These are phyloP conservation scores for Neogale vison DNA, from an alignment of 2,113 vertebrate species.

Conservation along the genomic window DNA sequence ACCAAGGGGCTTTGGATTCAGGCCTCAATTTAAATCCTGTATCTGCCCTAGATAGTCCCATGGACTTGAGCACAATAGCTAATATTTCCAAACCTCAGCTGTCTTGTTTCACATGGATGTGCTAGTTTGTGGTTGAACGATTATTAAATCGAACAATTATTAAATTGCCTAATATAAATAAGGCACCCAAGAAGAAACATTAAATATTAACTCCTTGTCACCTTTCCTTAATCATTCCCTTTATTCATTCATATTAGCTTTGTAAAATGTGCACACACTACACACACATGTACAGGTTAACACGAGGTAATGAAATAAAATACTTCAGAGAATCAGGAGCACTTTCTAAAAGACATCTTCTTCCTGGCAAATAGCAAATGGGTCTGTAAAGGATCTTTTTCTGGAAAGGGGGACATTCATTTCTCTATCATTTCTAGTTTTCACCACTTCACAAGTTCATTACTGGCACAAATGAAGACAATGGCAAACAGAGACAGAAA, in stretches of 20 bases:
- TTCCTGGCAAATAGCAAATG: background rate
- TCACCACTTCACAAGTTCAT: background rate
- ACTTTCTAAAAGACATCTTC: background rate
- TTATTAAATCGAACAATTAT: background rate
- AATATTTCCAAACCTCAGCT: background rate
- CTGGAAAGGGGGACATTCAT: background rate
- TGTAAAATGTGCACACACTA: background rate
- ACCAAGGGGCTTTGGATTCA: background rate
- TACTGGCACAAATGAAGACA: background rate
- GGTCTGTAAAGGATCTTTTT: background rate
- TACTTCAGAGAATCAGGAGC: background rate
- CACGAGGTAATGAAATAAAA: background rate
- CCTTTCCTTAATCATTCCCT: background rate
- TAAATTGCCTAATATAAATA: conserved; percentile 23
- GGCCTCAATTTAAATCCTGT: background rate
- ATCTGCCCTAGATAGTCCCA: background rate
- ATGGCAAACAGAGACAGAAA: background rate
- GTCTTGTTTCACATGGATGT: background rate
- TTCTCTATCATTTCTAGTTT: conserved; percentile 18
- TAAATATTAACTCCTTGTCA: background rate
- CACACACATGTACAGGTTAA: background rate
- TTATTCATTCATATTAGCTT: background rate
- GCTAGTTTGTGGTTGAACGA: background rate
- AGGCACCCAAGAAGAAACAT: background rate
- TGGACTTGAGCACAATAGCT: background rate